Conservation (phyloP, 64 coral and sea anemone genomes). For the Astreopora myriophthalma region DNA sequence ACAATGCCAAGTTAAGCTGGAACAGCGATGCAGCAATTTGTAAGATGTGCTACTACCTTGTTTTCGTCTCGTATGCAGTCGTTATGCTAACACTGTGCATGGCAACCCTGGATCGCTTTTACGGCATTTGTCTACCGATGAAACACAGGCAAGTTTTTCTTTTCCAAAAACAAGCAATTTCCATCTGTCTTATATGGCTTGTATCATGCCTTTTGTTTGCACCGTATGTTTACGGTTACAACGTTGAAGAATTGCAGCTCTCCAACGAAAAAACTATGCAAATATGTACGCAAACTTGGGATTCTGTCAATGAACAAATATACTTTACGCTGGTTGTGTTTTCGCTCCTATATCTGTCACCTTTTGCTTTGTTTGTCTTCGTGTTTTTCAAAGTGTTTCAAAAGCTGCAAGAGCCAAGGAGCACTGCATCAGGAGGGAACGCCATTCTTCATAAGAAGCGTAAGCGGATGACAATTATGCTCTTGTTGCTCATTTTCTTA, state of each 20-base stretch:
- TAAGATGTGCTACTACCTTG: slow-evolving; percentile 8
- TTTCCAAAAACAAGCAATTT: slow-evolving; percentile 2
- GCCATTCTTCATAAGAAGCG: slow-evolving; percentile 36
- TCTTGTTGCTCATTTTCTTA: neutral
- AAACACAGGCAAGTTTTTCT: slow-evolving; percentile 26
- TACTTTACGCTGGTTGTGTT: slow-evolving; percentile 3
- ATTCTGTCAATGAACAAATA: slow-evolving; percentile 19
- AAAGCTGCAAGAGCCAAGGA: slow-evolving; percentile 27
- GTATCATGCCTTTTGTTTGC: slow-evolving; percentile 25
- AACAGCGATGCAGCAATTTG: neutral
- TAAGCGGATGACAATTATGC: neutral
- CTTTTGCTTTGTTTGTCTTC: neutral
- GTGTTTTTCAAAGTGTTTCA: slow-evolving; percentile 27
- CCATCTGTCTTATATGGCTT: slow-evolving; percentile 31
- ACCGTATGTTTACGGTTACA: slow-evolving; percentile 47
- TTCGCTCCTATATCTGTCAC: neutral
- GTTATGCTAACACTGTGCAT: neutral
- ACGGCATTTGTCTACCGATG: slow-evolving; percentile 13
- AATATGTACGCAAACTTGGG: slow-evolving; percentile 37
- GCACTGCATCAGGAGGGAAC: slow-evolving; percentile 22
- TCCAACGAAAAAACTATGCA: neutral
- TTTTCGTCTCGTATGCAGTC: slow-evolving; percentile 23
- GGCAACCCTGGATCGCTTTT: slow-evolving; percentile 22
- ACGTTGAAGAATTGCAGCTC: slow-evolving; percentile 26
- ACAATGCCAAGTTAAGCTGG: slow-evolving; percentile 40